Base-by-base conservation (phyloP, 2,888 invertebrate genomes). In the Mycogona germanica region DNA sequence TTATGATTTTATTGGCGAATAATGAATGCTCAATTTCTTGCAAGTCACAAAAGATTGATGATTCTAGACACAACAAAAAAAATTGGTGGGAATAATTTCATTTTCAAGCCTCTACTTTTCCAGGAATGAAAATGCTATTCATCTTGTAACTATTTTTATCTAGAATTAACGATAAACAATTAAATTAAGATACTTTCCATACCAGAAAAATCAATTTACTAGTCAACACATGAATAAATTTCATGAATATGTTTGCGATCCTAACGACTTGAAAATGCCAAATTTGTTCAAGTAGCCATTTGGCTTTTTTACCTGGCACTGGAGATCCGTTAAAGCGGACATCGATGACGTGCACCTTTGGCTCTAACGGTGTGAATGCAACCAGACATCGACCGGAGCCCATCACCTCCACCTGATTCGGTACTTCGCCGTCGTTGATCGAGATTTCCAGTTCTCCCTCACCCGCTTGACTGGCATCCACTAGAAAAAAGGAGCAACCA, bases 381-480 rank as follows among this genome's bases (percentile, higher is more conserved):
- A 95, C 93, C 46, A 92, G 77, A 66, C 93, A 95, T 60, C 89
- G 80, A 48, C 95, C 96, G 46, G 93, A 92, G 29, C 93, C 93
- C 17, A 96, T 87, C 51, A 95, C 93, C 72, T 82, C 74, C 25
- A 97, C 96, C 71, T 95, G 93, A 76, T 98, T 98, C 46, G 97
- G 96, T 58, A 98, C 92, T 76, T 95, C 91, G 61, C 97, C 97
- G 74, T 95, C 93, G 71, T 98, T 97, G 68, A 98, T 95, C 64
- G 95, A 95, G 67, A 98, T 98, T 78, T 98, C 97, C 65, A 98
- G 76, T 73, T 97, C 96, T 48, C 98, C 98, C 76, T 97, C 97
- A 38, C 98, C 98, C 50, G 97, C 97, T 67, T 92, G 88, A 67
- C 89, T 91, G 47, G 96, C 97, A 73, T 97, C 96, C 70, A 98